Conservation (phyloP, 2,888 invertebrate species). For the Drosophila paramelanica region DNA sequence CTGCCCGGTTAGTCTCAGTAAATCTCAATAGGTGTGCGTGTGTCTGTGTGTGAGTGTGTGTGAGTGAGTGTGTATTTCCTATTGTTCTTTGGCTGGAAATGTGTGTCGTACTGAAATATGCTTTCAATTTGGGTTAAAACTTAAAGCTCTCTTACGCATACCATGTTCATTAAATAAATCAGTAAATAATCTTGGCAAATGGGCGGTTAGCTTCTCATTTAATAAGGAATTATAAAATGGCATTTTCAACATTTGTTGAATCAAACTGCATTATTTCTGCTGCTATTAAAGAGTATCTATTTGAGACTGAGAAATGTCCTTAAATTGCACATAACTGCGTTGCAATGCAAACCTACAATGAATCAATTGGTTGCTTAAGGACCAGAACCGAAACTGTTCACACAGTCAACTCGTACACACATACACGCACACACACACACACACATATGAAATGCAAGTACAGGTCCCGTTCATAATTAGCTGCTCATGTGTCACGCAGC, state of each 20-base stretch:
- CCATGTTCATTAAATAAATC: slow-evolving; percentile 28
- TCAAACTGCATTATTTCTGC: not conserved
- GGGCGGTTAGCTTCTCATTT: slow-evolving; percentile 13
- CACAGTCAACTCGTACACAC: slow-evolving; percentile 4
- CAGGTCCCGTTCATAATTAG: slow-evolving; percentile 63
- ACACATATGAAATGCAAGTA: slow-evolving; percentile 48
- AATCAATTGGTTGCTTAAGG: slow-evolving; percentile 62
- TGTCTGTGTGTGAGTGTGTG: slow-evolving; percentile 2
- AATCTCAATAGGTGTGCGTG: slow-evolving; percentile 30
- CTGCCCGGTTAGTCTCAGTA: slow-evolving; percentile 39
- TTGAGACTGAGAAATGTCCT: not conserved
- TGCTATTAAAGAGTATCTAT: too few species aligned
- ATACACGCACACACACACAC: slow-evolving; percentile 2
- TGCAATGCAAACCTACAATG: slow-evolving; percentile 55
- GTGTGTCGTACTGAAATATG: slow-evolving; percentile 65
- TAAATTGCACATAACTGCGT: slow-evolving; percentile 13
- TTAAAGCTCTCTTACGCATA: slow-evolving; percentile 55
- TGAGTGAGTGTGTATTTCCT: slow-evolving; percentile 27
- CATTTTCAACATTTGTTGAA: not conserved
- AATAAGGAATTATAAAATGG: slow-evolving; percentile 6
- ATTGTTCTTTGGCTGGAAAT: slow-evolving; percentile 53
- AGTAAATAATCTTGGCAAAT: slow-evolving; percentile 13
- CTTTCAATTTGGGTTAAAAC: slow-evolving; percentile 71
- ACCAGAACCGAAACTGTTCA: slow-evolving; percentile 32
- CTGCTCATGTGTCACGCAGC: slow-evolving; percentile 71